A percentile compares a stretch with the other conserved stretches of the same genome.
Conservation (phyloP, 2,113 vertebrate species). For the Peromyscus leucopus region DNA sequence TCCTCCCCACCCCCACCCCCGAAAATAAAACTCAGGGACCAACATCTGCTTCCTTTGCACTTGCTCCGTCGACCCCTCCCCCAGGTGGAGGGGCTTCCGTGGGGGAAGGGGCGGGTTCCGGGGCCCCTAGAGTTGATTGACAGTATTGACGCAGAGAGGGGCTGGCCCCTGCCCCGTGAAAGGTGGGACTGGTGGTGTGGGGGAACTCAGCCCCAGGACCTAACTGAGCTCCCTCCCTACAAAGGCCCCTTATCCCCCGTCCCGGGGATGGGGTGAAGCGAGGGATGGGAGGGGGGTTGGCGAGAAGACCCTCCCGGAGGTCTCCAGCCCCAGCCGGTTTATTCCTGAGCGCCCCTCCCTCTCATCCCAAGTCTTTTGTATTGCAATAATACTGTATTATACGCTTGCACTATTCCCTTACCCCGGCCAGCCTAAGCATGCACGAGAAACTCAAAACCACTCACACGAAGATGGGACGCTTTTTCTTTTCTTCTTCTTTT, state of each 20-base stretch:
- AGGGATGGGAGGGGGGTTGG: conserved; percentile 8
- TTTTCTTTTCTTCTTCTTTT: not conserved
- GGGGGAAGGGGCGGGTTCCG: conserved; percentile 34
- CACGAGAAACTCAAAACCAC: conserved; percentile 83
- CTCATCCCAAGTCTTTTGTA: conserved; percentile 87
- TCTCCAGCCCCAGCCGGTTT: conserved; percentile 84
- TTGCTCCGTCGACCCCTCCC: conserved; percentile 81
- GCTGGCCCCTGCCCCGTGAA: conserved; percentile 12
- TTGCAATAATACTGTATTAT: conserved; percentile 94
- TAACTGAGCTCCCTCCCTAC: conserved; percentile 16
- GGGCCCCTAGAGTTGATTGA: conserved; percentile 27
- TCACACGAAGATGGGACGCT: conserved; percentile 71
- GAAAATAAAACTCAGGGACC: conserved; percentile 90
- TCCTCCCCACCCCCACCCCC: conserved; percentile 74
- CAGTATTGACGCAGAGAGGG: conserved; percentile 52
- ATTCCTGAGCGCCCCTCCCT: conserved; percentile 80
- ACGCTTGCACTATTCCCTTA: conserved; percentile 93
- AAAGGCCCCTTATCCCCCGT: too few relatives aligned
- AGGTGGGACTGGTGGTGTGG: not conserved
- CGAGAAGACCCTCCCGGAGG: conserved; percentile 54
- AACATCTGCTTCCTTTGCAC: conserved; percentile 90
- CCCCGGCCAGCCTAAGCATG: conserved; percentile 87
- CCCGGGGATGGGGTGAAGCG: not conserved
- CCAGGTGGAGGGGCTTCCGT: conserved; percentile 37
- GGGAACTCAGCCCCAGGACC: not conserved